Base-by-base conservation (phyloP, 2,888 invertebrate species). In the Nemapogon koenigi region DNA sequence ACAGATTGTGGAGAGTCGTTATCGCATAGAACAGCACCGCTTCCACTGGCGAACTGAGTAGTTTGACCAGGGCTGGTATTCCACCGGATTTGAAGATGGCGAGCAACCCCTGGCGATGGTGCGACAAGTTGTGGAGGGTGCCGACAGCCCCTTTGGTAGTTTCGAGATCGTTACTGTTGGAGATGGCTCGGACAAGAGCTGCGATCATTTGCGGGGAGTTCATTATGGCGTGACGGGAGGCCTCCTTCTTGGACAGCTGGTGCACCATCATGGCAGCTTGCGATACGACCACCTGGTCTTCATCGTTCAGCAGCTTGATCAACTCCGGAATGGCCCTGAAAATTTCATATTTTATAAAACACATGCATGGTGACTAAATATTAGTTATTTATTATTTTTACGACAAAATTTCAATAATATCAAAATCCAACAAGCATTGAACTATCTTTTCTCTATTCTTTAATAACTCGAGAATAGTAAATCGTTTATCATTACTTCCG, bases 231-330 rank as follows among this genome's bases (percentile, higher is more conserved):
- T 97, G 97, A 36, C 96, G 86, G 4, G 93, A 93, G n/a, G 97
- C 97, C 66, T 98, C 98, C 67, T 98, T 97, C 83, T 97, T 97
- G 11, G 97, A 97, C 47, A 99, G 82, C 62, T 98, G 96, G 67
- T 98, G 97, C 1, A 99, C 97, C 93, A 98, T 96, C 94, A 97
- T 97, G 42, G 97, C 97, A 16, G 99, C 99, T 64, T 98, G 95
- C 2, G 94, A 94, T 0, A 98, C 98, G 4, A 95, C 93, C 16
- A 96, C 96, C 78, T 96, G 95, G 71, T 97, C 96, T 68, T 95
- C 94, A 62, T 96, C 96, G 50, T 94, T 94, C 48, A 97, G 80
- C 35, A 96, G 82, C 63, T 97, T 97, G 53, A 98, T 97, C 72
- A 99, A 85, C 73, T 98, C 97, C 4, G 98, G 98, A 62, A 99